Evolutionary conservation across 2,888 invertebrate genomes (phyloP).

Genomic region (Teleiodes luculella): DNA sequence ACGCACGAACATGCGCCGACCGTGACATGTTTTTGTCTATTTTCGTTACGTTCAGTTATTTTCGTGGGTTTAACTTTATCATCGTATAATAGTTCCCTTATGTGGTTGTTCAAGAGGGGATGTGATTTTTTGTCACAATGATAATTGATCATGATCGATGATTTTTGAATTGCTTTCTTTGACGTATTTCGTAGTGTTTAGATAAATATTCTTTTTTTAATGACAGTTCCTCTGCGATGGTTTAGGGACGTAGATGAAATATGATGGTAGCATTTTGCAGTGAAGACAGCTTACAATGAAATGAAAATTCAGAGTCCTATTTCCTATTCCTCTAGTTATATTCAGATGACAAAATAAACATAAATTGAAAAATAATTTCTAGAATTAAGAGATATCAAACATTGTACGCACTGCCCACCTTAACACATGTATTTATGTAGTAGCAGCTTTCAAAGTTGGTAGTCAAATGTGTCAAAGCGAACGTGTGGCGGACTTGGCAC

Average conservation of each 20-base stretch:
- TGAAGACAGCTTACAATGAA: too few relatives aligned
- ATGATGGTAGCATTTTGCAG: too few relatives aligned
- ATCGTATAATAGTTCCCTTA: constrained; percentile 26
- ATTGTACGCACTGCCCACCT: too few relatives aligned
- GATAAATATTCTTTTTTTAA: too few relatives aligned
- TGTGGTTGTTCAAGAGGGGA: constrained; percentile 4
- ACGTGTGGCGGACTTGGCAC: neutral
- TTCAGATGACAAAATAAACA: too few relatives aligned
- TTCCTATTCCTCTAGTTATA: too few relatives aligned
- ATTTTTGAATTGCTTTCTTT: neutral
- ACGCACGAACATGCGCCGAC: constrained; percentile 31
- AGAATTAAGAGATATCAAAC: too few relatives aligned
- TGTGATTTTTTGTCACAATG: neutral
- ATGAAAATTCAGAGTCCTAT: too few relatives aligned
- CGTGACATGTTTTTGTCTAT: constrained; percentile 32
- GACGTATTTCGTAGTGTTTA: too few relatives aligned
- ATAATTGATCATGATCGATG: neutral
- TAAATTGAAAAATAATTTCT: too few relatives aligned
- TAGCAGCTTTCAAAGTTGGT: neutral
- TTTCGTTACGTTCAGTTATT: constrained; percentile 15
- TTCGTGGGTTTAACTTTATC: constrained; percentile 12
- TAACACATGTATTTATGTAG: neutral
- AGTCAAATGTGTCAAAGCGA: neutral
- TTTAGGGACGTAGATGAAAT: too few relatives aligned
- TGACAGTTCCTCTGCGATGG: too few relatives aligned